These are phyloP conservation scores for Blennius ocellaris DNA, from an alignment of 2,113 vertebrate species.

Conservation along the genomic window DNA sequence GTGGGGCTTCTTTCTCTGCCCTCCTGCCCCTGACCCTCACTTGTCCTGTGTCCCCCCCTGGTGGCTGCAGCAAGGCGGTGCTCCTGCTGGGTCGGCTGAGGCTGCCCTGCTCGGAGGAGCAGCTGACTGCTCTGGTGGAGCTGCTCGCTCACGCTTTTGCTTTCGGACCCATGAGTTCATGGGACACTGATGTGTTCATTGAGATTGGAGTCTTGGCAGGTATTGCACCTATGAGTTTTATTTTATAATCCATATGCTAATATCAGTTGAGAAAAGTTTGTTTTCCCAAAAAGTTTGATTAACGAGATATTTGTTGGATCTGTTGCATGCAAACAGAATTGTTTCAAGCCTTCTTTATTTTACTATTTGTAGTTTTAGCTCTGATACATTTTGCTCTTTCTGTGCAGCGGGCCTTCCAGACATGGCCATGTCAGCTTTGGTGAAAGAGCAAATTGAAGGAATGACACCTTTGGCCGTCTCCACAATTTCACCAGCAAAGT, in stretches of 20 bases:
- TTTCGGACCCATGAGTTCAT: conserved; percentile 82
- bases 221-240: conserved; percentile 31
- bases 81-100: conserved; percentile 79
- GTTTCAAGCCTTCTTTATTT: too few relatives aligned
- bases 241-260: too few relatives aligned
- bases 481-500: conserved; percentile 78
- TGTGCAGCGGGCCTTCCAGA: conserved; percentile 83
- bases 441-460: conserved; percentile 84
- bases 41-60: conserved; percentile 46
- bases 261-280: too few relatives aligned
- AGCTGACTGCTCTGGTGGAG: conserved; percentile 71
- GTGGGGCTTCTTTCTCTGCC: neutral
- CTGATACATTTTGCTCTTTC: neutral
- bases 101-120: conserved; percentile 82
- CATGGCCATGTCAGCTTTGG: conserved; percentile 84
- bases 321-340: too few relatives aligned
- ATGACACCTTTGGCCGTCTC: conserved; percentile 80
- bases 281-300: too few relatives aligned
- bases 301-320: too few relatives aligned
- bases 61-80: conserved; percentile 80
- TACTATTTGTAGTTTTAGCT: too few relatives aligned
- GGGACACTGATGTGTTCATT: conserved; percentile 83
- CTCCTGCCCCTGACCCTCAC: neutral
- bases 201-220: conserved; percentile 86
- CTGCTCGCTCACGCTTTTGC: conserved; percentile 75